Percentiles rank a stretch among this genome's conserved stretches.
Evolutionary conservation across 2,113 vertebrate species (phyloP).

Genomic region (Pluvianellus socialis): DNA sequence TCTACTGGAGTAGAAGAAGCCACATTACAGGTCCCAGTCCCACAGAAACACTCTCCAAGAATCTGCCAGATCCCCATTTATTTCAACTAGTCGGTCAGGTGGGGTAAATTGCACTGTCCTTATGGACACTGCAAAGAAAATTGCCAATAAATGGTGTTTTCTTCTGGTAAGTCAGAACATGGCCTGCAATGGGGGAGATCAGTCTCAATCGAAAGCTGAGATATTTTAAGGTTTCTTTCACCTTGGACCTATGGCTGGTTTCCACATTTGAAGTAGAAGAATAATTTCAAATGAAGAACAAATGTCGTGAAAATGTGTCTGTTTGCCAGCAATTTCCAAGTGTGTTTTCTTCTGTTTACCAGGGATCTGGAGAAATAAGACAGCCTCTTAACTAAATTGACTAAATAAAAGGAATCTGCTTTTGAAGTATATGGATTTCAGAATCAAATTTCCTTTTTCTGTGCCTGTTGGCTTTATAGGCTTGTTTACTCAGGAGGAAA

Average conservation of each 20-base stretch:
- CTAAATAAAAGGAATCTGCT: constrained; percentile 63
- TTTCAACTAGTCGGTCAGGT: neutral
- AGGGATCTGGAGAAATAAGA: constrained; percentile 44
- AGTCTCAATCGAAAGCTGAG: neutral
- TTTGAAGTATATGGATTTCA: constrained; percentile 64
- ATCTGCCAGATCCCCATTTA: fast-evolving
- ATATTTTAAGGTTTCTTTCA: neutral
- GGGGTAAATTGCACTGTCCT: neutral
- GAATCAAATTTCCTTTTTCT: constrained; percentile 65
- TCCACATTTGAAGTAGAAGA: neutral
- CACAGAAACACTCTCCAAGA: neutral
- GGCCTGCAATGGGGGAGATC: neutral
- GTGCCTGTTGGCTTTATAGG: constrained; percentile 60
- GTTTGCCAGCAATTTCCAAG: neutral
- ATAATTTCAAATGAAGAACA: neutral
- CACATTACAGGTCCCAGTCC: neutral
- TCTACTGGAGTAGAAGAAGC: neutral
- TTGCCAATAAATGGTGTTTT: neutral
- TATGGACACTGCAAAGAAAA: neutral
- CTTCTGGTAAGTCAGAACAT: neutral
- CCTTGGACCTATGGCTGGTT: neutral
- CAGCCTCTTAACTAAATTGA: constrained; percentile 40
- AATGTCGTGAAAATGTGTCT: neutral
- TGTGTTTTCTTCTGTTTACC: constrained; percentile 42
- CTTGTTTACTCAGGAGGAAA: constrained; percentile 62